phyloP scores from a whole-genome alignment of 2,888 invertebrate species.

The Silvanus unidentatus region DNA sequence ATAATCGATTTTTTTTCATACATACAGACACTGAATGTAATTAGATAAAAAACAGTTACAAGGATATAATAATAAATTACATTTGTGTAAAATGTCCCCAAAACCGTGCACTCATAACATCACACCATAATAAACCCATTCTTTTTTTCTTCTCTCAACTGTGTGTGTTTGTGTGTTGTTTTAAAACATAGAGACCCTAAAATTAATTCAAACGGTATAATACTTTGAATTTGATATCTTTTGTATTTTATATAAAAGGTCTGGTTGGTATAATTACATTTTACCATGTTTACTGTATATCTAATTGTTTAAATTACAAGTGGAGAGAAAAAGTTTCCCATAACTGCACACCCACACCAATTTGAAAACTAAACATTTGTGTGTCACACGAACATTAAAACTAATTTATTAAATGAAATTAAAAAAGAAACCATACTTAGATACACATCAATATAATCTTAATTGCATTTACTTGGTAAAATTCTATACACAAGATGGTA shows the following conservation, averaged over 20 bases:
- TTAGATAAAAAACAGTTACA: no score
- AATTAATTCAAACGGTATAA: conserved; percentile 6
- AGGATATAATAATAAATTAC: no score
- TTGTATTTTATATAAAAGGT: background rate
- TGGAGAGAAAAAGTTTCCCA: background rate
- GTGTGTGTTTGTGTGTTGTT: no score
- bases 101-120: no score
- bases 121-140: no score
- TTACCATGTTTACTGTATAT: background rate
- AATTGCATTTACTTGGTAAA: conserved; percentile 8
- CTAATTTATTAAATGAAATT: conserved; percentile 1
- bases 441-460: conserved; percentile 3
- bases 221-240: conserved; percentile 6
- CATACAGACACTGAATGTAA: no score
- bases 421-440: background rate
- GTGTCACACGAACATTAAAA: conserved; percentile 1
- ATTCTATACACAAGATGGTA: conserved; percentile 6
- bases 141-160: no score
- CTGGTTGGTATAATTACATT: conserved; percentile 1
- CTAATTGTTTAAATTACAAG: conserved; percentile 5
- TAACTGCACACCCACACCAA: conserved; percentile 1
- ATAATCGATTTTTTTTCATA: no score
- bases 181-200: background rate
- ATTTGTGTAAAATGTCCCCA: no score
- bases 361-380: background rate